Percentiles rank a stretch among this genome's conserved stretches.
Evolutionary conservation across 2,888 invertebrate genomes (phyloP).

Genomic region (Oasisia sp.): DNA sequence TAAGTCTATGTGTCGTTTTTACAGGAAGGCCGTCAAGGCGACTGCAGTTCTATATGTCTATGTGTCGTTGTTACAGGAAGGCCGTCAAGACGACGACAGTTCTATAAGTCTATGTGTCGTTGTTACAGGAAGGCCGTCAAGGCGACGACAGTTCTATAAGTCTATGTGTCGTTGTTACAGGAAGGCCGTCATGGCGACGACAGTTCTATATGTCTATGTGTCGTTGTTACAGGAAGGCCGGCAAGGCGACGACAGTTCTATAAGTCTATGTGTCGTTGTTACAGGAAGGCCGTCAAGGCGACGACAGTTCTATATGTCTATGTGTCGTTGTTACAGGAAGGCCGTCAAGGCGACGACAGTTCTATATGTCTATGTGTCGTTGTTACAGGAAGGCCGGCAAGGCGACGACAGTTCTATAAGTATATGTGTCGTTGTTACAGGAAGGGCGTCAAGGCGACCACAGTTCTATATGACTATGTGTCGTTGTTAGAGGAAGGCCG

Average conservation of each 20-base stretch:
- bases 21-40: constrained; percentile 69
- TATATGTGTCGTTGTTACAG: constrained; percentile 55
- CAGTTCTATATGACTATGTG: constrained; percentile 66
- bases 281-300: constrained; percentile 69
- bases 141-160: constrained; percentile 69
- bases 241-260: not conserved
- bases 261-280: not conserved
- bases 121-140: constrained; percentile 67
- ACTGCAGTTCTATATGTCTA: constrained; percentile 69
- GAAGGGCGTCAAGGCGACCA: constrained; percentile 70
- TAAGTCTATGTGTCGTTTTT: constrained; percentile 48
- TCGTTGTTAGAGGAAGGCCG: constrained; percentile 64
- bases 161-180: constrained; percentile 55
- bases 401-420: constrained; percentile 69
- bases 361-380: not conserved
- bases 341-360: constrained; percentile 69
- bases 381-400: constrained; percentile 67
- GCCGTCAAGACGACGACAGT: constrained; percentile 70
- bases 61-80: constrained; percentile 55
- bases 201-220: constrained; percentile 66
- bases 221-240: not conserved
- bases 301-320: constrained; percentile 69
- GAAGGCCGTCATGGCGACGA: constrained; percentile 70
- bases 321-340: constrained; percentile 56
- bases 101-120: constrained; percentile 63